Base-by-base conservation (phyloP, 1,140 invertebrate genomes). In the Anastrepha ludens region DNA sequence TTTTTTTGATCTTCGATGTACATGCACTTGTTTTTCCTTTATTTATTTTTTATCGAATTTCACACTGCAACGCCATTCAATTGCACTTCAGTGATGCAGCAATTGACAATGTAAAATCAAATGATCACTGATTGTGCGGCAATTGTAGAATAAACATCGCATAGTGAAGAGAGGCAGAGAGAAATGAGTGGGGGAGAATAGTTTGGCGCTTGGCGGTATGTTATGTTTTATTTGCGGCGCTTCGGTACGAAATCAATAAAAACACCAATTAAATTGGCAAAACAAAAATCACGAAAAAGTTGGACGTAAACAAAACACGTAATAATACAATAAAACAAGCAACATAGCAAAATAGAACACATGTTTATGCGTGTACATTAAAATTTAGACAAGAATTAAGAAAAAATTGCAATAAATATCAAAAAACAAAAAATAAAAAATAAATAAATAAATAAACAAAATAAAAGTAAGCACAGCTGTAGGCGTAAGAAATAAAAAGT, bases 71-170 rank as follows among this genome's bases (percentile, higher is more conserved):
- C 39, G 65, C 65, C 39, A 67, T 67, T 29, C 65, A 29, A 67
- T 41, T 13, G 13, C 67, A 74, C 17, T 74, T 74, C 4, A 47
- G 15, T 15, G 15, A 11, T n/a, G 41, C 44, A 74, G 17, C 41
- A 74, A 74, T 74, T 74, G 67, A n/a, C 67, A 47, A 74, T 17
- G 41, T 41, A 17, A 74, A 74, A 74, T 74, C 67, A 74, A 74
- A 74, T 74, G 39, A 74, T 74, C 39, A 74, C 67, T 74, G 67
- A 74, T 47, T 74, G 9, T 41, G 41, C 41, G 41, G 39, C 67
- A 74, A 47, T 74, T 74, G 67, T 39, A 39, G 65, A 67, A 29
- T 67, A 29, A 39, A 0, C 65, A 20, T 29, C 39, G 4, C 20
- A 11, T 39, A 41, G 39, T 67, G 11, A 13, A 67, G 65, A 67